Base-by-base conservation (phyloP, 1,140 invertebrate species). In the Agrypnia vestita region DNA sequence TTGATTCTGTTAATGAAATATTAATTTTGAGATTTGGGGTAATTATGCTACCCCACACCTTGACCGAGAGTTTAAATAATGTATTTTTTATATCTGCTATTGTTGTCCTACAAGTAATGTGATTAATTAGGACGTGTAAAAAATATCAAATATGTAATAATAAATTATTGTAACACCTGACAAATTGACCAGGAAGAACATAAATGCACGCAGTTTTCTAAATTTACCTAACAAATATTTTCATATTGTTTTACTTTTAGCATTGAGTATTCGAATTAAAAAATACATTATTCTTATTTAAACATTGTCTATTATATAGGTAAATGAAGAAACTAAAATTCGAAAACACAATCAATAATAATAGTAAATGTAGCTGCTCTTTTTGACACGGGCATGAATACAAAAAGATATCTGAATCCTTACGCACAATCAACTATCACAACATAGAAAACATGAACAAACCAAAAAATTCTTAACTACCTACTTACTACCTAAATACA, bases 361-460 rank as follows among this genome's bases (percentile, higher is more conserved):
- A n/a, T 11, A 53, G 35, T 11, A 51, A 11, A 72, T 13, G 12
- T 46, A 59, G 75, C 75, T 76, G 75, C 75, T 35, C 25, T 64
- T 76, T 76, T 15, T 76, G 56, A 76, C 13, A 21, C 15, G 59
- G 47, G 61, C 76, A 69, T 56, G 53, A 78, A 74, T 56, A 56
- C 53, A 25, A 78, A 44, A 56, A n/a, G 46, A 78, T 56, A 71
- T 78, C 25, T 35, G 25, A 35, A 35, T 69, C 21, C 46, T 75
- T 80, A 83, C 82, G 76, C 72, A 80, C 82, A 80, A 74, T 79
- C 75, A 83, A 83, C 82, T 76, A 83, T 83, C 82, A 83, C 82
- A 83, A 83, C 82, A 83, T 83, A 76, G 59, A 83, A 82, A 83
- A 83, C 82, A 80, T 83, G 76, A 83, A 83, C 82, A 61, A 83